Percentiles rank a stretch among this genome's conserved stretches.
Evolutionary conservation across 2,888 invertebrate genomes (phyloP).

Genomic region (Lepas anatifera): DNA sequence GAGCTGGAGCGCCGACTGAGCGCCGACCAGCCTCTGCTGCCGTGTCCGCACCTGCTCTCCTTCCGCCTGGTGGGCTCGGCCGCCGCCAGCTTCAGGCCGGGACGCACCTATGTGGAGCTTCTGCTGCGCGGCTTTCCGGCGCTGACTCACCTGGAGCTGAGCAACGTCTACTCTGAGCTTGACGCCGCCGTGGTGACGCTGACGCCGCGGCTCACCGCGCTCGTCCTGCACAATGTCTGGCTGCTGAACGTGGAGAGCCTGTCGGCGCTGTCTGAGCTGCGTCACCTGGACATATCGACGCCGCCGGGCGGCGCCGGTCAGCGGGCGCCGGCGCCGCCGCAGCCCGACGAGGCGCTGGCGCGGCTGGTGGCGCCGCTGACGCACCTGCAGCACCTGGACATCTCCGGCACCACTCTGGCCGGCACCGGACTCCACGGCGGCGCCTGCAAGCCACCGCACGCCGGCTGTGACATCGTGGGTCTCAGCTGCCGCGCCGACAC

Average conservation of each 20-base stretch:
- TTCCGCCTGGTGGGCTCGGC: neutral
- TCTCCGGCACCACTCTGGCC: constrained; percentile 91
- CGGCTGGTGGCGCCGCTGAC: constrained; percentile 60
- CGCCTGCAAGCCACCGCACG: neutral
- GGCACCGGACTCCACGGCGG: constrained; percentile 37
- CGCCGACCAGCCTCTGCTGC: neutral
- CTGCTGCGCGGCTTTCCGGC: constrained; percentile 47
- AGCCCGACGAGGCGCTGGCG: constrained; percentile 58
- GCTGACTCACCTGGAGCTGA: constrained; percentile 57
- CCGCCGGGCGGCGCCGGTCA: constrained; percentile 52
- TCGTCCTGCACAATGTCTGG: constrained; percentile 66
- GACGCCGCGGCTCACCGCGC: constrained; percentile 53
- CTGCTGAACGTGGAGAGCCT: constrained; percentile 5
- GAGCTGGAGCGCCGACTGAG: neutral
- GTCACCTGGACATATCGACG: constrained; percentile 34
- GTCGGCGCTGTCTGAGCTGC: neutral
- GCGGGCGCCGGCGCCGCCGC: constrained; percentile 39
- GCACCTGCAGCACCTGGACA: constrained; percentile 68
- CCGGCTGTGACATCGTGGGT: constrained; percentile 65
- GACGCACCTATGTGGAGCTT: constrained; percentile 35
- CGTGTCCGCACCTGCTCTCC: neutral
- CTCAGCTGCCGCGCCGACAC: constrained; percentile 58
- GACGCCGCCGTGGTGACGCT: constrained; percentile 53
- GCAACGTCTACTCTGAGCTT: constrained; percentile 49
- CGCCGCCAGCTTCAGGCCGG: constrained; percentile 21